These are phyloP conservation scores for Microcebus griseorufus DNA, from an alignment of 2,113 vertebrate genomes.

Conservation along the genomic window DNA sequence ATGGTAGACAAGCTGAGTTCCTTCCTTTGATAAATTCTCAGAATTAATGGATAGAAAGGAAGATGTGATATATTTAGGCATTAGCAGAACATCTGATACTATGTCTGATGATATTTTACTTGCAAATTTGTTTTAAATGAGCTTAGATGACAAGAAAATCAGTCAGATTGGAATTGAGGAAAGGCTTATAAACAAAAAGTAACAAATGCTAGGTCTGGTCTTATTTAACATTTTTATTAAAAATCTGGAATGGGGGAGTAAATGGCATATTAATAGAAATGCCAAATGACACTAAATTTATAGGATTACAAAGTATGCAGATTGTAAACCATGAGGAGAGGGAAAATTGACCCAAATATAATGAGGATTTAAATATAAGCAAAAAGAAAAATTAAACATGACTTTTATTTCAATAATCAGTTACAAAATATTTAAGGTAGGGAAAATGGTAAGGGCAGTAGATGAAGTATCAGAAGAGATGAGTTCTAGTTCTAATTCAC, in stretches of 20 bases:
- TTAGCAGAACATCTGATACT: slow-evolving; percentile 78
- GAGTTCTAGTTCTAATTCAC: background rate
- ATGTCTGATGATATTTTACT: slow-evolving; percentile 82
- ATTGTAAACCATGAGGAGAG: slow-evolving; percentile 42
- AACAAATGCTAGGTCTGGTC: slow-evolving; percentile 65
- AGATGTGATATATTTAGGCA: slow-evolving; percentile 74
- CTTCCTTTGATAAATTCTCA: slow-evolving; percentile 76
- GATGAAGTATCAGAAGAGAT: background rate
- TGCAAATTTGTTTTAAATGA: slow-evolving; percentile 81
- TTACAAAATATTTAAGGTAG: background rate
- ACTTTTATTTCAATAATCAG: slow-evolving; percentile 27
- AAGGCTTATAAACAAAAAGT: slow-evolving; percentile 76
- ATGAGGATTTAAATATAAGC: slow-evolving; percentile 23
- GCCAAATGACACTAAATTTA: slow-evolving; percentile 64
- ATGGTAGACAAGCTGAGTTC: slow-evolving; percentile 66
- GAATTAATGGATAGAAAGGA: slow-evolving; percentile 74
- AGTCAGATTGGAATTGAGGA: slow-evolving; percentile 74
- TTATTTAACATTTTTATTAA: slow-evolving; percentile 79
- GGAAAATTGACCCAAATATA: slow-evolving; percentile 44
- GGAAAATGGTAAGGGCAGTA: background rate
- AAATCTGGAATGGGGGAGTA: slow-evolving; percentile 48
- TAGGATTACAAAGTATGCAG: slow-evolving; percentile 44
- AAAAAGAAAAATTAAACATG: slow-evolving; percentile 10
- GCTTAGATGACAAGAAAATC: slow-evolving; percentile 78
- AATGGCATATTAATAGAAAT: slow-evolving; percentile 68